Conservation (phyloP, 2,888 invertebrate genomes). For the Andrena bicolor region DNA sequence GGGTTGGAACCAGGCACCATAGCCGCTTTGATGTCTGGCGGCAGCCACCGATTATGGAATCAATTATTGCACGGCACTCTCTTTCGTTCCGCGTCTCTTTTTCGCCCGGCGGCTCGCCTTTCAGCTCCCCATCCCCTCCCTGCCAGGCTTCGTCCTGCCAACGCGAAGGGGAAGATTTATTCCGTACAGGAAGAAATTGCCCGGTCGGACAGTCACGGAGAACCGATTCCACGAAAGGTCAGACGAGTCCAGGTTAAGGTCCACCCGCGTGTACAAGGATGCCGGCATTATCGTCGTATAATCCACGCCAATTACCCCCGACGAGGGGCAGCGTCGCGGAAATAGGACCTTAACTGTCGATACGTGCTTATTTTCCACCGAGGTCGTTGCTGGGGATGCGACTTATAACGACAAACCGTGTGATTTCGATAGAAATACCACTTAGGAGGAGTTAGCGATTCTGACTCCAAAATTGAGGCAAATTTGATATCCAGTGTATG, state of each 20-base stretch:
- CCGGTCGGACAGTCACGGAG: conserved; percentile 69
- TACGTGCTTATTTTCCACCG: conserved; percentile 65
- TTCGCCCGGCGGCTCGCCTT: conserved; percentile 44
- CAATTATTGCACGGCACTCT: conserved; percentile 75
- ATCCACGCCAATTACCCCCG: conserved; percentile 72
- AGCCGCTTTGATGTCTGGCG: conserved; percentile 76
- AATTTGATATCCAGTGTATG: background rate
- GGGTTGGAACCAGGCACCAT: conserved; percentile 48
- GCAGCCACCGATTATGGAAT: conserved; percentile 77
- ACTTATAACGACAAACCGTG: conserved; percentile 50
- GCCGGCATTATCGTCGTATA: conserved; percentile 72
- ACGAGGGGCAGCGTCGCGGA: conserved; percentile 64
- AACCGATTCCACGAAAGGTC: conserved; percentile 73
- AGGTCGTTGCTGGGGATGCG: conserved; percentile 22
- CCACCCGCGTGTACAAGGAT: conserved; percentile 68
- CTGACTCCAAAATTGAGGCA: background rate
- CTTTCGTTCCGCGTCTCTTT: conserved; percentile 55
- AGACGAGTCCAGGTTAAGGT: conserved; percentile 68
- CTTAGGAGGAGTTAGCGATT: conserved; percentile 9
- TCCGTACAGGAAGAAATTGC: conserved; percentile 71
- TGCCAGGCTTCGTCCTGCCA: conserved; percentile 33
- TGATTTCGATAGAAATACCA: conserved; percentile 33
- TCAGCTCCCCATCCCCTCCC: conserved; percentile 7
- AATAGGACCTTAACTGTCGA: conserved; percentile 71
- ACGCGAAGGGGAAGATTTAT: conserved; percentile 67